phyloP scores from a whole-genome alignment of 2,113 vertebrate species.

The Pteronura brasiliensis region DNA sequence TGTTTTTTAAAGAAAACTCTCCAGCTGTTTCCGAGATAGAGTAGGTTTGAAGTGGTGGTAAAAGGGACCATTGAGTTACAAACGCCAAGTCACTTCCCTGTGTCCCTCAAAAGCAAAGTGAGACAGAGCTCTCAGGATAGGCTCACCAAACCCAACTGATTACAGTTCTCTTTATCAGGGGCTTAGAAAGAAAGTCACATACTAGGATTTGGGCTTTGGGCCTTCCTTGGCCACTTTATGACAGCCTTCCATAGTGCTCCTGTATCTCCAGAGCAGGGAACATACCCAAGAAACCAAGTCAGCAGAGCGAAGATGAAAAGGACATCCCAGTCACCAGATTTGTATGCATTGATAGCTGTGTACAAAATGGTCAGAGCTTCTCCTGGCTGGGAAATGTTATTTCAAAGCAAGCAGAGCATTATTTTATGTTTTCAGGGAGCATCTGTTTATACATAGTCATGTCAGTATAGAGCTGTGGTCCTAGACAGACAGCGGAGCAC shows the following conservation, averaged over 20 bases:
- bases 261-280: slow-evolving; percentile 61
- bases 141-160: not conserved
- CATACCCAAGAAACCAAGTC: slow-evolving; percentile 58
- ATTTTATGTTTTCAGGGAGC: not conserved
- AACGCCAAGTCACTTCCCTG: not conserved
- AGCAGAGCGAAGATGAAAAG: slow-evolving; percentile 61
- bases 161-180: not conserved
- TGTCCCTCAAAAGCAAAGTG: not conserved
- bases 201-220: slow-evolving; percentile 24
- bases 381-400: slow-evolving; percentile 60
- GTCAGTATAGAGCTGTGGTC: not conserved
- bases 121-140: not conserved
- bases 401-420: slow-evolving; percentile 41
- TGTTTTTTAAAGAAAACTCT: not conserved
- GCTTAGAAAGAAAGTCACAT: slow-evolving; percentile 6
- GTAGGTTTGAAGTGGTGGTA: not conserved
- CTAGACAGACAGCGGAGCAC: not conserved
- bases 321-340: slow-evolving; percentile 55
- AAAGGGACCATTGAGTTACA: not conserved
- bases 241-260: not conserved
- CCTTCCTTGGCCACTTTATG: not conserved
- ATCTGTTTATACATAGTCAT: not conserved
- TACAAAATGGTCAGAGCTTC: slow-evolving; percentile 63
- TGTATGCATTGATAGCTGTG: slow-evolving; percentile 63
- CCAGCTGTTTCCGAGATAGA: not conserved